These are phyloP conservation scores for Agapetus fuscipes DNA, from an alignment of 2,888 invertebrate genomes.

Conservation along the genomic window DNA sequence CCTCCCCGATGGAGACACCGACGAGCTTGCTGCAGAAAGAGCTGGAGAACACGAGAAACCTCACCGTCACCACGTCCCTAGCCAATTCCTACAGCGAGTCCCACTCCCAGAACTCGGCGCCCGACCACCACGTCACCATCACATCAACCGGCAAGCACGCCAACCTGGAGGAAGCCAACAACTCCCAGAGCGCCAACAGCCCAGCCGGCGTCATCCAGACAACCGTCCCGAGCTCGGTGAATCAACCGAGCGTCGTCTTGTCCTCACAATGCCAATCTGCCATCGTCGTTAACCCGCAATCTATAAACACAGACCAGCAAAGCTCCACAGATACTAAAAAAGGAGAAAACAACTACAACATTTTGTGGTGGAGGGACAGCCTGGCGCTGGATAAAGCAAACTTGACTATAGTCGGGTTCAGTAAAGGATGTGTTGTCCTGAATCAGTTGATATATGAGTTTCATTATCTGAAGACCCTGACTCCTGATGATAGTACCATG, in stretches of 20 bases:
- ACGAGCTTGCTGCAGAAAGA: slow-evolving; percentile 19
- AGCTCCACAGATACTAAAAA: background rate
- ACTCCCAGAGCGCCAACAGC: slow-evolving; percentile 6
- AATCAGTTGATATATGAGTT: slow-evolving; percentile 86
- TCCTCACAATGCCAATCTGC: slow-evolving; percentile 18
- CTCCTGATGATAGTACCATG: slow-evolving; percentile 53
- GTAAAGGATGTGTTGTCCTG: slow-evolving; percentile 88
- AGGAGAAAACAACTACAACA: slow-evolving; percentile 5
- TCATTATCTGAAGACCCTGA: slow-evolving; percentile 59
- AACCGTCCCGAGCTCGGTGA: slow-evolving; percentile 7
- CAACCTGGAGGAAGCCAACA: slow-evolving; percentile 2
- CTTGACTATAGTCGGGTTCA: slow-evolving; percentile 70
- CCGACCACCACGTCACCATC: slow-evolving; percentile 18
- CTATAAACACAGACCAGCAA: slow-evolving; percentile 6
- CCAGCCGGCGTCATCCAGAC: slow-evolving; percentile 15
- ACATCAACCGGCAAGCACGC: slow-evolving; percentile 13
- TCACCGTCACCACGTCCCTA: slow-evolving; percentile 17
- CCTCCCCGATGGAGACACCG: slow-evolving; percentile 11
- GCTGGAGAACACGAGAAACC: slow-evolving; percentile 18
- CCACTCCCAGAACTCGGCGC: slow-evolving; percentile 7
- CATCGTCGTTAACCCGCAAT: slow-evolving; percentile 17
- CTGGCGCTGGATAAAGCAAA: slow-evolving; percentile 48
- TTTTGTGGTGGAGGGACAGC: slow-evolving; percentile 51
- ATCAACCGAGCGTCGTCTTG: slow-evolving; percentile 12
- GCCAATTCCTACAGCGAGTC: slow-evolving; percentile 13